phyloP scores from a whole-genome alignment of 2,888 invertebrate genomes.

The Vesta saturnalis region DNA sequence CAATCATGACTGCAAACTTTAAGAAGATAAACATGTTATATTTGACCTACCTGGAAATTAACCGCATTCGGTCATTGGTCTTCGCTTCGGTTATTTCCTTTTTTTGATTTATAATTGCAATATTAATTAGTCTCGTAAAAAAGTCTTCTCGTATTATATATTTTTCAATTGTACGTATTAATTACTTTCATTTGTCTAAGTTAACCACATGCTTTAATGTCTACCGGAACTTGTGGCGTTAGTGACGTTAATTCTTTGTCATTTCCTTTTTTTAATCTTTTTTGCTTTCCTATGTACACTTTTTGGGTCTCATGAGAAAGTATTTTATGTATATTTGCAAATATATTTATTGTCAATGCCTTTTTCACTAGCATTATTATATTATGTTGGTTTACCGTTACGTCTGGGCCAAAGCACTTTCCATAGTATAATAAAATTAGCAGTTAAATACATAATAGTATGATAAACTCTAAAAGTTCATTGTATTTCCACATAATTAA shows the following conservation, averaged over 20 bases:
- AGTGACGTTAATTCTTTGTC: constrained; percentile 5
- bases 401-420: neutral
- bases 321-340: too few species aligned
- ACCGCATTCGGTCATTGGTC: constrained; percentile 12
- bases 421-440: neutral
- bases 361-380: neutral
- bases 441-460: neutral
- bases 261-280: constrained; percentile 6
- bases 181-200: neutral
- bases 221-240: constrained; percentile 7
- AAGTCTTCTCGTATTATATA: neutral
- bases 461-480: too few species aligned
- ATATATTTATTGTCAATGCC: neutral
- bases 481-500: too few species aligned
- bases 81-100: neutral
- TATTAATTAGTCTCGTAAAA: neutral
- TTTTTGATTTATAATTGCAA: neutral
- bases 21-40: constrained; percentile 31
- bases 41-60: constrained; percentile 42
- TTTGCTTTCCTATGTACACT: too few species aligned
- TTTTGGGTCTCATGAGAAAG: too few species aligned
- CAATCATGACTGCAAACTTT: constrained; percentile 23
- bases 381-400: neutral
- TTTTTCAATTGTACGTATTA: neutral
- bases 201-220: neutral